Base-by-base conservation (phyloP, 2,113 vertebrate genomes). In the Arothron firmamentum region DNA sequence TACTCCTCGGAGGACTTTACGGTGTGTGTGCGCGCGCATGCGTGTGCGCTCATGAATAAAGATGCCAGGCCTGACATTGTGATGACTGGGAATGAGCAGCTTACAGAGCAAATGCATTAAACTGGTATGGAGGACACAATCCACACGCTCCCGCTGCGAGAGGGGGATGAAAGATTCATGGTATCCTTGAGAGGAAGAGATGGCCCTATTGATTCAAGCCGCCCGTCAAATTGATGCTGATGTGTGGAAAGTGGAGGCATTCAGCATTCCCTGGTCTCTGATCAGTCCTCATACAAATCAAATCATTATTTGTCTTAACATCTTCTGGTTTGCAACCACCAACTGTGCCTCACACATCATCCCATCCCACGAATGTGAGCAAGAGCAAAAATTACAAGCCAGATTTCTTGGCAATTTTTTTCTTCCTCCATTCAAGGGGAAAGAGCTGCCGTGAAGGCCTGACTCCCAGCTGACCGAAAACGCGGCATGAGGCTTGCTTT, bases 11-110 rank as follows among this genome's bases (percentile, higher is more conserved):
- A 86, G 80, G 79, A 83, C 77, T 84, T 80, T 80, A 70, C 67
- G 74, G 43, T 45, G 43, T 45, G 43, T 46, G 45, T 46, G 45
- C 10, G 43, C 6, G 43, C 16, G 43, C 59, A 74, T 81, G 78
- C 62, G 15, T 45, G 73, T 71, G 70, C 67, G 77, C 87, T 90
- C 84, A 89, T 89, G 85, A 90, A 90, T 88, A 89, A 85, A 90
- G 82, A 86, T 87, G 85, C 76, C 80, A 81, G 57, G 58, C 59
- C 74, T 88, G 85, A 77, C 81, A 83, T 78, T 68, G 74, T 72
- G 16, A 69, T 67, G 85, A 80, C 79, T 79, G 73, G 72, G 77
- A 83, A 85, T 75, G 85, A 88, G 84, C 82, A 72, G 79, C 82
- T 88, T 87, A 86, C 85, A 85, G 82, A 67, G 75, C 56, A 84